Percentiles rank a stretch among this genome's conserved stretches.
Conservation (phyloP, 2,797 vertebrate genomes). For the Varecia variegata region DNA sequence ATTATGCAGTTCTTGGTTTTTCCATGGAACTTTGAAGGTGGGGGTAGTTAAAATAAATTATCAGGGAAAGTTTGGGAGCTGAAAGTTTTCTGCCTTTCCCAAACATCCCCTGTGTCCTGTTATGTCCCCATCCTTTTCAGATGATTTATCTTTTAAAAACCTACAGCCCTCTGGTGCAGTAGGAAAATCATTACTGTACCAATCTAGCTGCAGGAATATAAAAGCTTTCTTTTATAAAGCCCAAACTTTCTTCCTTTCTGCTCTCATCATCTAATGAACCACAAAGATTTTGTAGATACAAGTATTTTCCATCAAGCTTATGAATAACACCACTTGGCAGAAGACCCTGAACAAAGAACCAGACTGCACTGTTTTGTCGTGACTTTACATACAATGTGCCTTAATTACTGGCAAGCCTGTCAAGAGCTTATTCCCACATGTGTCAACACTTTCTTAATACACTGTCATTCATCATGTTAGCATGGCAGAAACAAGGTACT, state of each 20-base stretch:
- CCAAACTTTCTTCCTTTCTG: slow-evolving; percentile 70
- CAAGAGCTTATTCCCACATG: slow-evolving; percentile 83
- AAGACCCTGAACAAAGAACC: slow-evolving; percentile 80
- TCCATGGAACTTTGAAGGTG: neutral
- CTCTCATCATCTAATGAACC: slow-evolving; percentile 79
- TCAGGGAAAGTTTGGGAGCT: neutral
- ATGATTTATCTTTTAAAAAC: slow-evolving; percentile 70
- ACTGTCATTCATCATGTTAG: slow-evolving; percentile 85
- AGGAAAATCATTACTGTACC: slow-evolving; percentile 69
- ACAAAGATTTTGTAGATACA: slow-evolving; percentile 84
- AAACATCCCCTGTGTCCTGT: neutral
- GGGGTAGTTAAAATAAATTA: neutral
- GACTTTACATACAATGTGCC: slow-evolving; percentile 85
- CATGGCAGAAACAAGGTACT: slow-evolving; percentile 85
- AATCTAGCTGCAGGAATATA: slow-evolving; percentile 64
- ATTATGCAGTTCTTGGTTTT: neutral
- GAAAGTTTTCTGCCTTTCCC: neutral
- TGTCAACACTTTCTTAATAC: slow-evolving; percentile 87
- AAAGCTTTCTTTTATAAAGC: slow-evolving; percentile 73
- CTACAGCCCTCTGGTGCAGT: slow-evolving; percentile 4
- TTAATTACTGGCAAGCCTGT: slow-evolving; percentile 86
- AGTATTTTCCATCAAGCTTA: slow-evolving; percentile 85
- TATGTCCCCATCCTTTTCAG: neutral
- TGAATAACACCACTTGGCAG: slow-evolving; percentile 85
- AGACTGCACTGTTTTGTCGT: slow-evolving; percentile 81